Evolutionary conservation across 2,888 invertebrate genomes (phyloP), one percentile per base, ranked within the genome.

Genomic region (Cataglyphis rosenhaueri): DNA sequence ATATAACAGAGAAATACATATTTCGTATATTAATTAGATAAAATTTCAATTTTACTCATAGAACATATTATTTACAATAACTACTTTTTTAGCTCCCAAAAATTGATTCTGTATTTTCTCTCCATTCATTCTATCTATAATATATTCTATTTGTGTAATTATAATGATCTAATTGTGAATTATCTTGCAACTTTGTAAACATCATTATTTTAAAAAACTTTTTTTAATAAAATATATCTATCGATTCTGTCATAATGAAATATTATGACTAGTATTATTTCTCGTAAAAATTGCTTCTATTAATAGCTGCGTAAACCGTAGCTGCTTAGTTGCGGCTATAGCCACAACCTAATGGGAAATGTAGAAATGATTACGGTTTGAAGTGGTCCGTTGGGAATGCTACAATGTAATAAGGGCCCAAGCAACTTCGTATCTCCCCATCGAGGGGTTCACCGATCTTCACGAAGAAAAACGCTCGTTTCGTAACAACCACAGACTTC

Each of bases 381-480:
- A 61, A n/a, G 76, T 83, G 82, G 74, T n/a, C 70, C 12, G 61
- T 29, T 15, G 68, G 38, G 65, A 64, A 52, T 48, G 68, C 84
- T 64, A 87, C 82, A 85, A 87, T 85, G 62, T 81, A 83, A 84
- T 84, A 74, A 65, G 66, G 81, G 25, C 59, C 68, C 41, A 15
- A 44, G 66, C 74, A 76, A 87, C 85, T 66, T 48, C 75, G 83
- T 81, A 78, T 68, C 78, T 78, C 25, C 59, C 59, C 59, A 64
- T 61, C 21, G 35, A 78, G 44, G 59, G 32, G 32, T 71, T 38
- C 62, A 57, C 61, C 41, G 59, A 81, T 74, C 81, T 59, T 76
- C 61, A 81, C 44, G 57, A 64, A 84, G 75, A 81, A 82, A 81
- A 79, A 12, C 32, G 55, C 25, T 48, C 25, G 78, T 55, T 35